Percentiles rank a stretch among this genome's conserved stretches.
Conservation (phyloP, 2,113 vertebrate genomes). For the Thamnophis sirtalis region DNA sequence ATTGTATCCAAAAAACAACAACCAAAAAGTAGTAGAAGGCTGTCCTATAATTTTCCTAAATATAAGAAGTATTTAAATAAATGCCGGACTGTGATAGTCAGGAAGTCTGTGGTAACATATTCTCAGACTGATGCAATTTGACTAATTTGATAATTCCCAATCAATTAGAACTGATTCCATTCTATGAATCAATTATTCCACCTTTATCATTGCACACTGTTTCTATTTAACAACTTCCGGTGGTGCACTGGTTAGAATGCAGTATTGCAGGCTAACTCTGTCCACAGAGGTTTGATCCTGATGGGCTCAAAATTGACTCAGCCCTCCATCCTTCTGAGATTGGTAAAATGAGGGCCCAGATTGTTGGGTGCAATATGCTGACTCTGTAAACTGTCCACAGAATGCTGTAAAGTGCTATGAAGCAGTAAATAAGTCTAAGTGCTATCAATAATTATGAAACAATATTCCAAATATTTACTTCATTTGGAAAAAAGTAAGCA, state of each 20-base stretch:
- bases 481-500: not conserved
- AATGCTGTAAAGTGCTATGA: not conserved
- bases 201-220: not conserved
- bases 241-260: not conserved
- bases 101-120: not conserved
- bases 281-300: not conserved
- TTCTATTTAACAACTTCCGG: not conserved
- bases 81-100: accelerated
- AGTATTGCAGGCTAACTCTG: not conserved
- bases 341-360: not conserved
- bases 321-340: not conserved
- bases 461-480: not conserved
- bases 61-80: not conserved
- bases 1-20: not conserved
- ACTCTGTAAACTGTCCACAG: not conserved
- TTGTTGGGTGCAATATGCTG: not conserved
- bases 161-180: not conserved
- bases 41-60: not conserved
- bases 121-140: not conserved
- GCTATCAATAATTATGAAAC: not conserved
- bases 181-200: not conserved
- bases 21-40: not conserved
- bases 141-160: not conserved
- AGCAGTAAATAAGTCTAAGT: not conserved
- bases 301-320: not conserved